Base-by-base conservation (phyloP, 2,888 invertebrate species). In the Drosophila ezoana region DNA sequence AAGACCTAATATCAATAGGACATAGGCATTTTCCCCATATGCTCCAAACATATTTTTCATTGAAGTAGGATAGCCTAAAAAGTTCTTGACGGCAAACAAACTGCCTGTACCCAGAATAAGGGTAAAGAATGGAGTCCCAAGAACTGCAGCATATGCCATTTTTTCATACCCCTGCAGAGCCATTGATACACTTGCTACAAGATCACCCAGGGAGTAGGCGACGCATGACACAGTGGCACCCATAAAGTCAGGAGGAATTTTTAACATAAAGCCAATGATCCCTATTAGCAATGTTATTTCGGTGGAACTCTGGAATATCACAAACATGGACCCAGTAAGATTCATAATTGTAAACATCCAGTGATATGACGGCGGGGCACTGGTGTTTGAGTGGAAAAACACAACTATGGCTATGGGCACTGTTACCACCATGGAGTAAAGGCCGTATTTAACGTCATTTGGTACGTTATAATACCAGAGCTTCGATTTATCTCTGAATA, bases 111-210 rank as follows among this genome's bases (percentile, higher is more conserved):
- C 35, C 10, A 74, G 18, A 2, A 70, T n/a, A 1, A 74, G 4
- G 8, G 38, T 40, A 18, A 77, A 70, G 11, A 79, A 61, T 0
- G 77, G 68, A 4, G 60, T 43, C 0, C 75, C 79, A 11, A 79
- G 51, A 11, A 53, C 33, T 0, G 79, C 75, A 1, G 77, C 77
- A 33, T 54, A 77, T 3, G 76, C 77, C 79, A 77, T 77, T 41
- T 48, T 52, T 4, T 71, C 71, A 14, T 79, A 77, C 6, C 77
- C 77, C 11, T 77, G 75, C 16, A 37, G 0, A 3, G 77, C 75
- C 79, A 77, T 79, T 1, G 57, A 43, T 0, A 49, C 4, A 43
- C 74, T 79, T 1, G 53, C 53, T 5, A 68, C 32, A 9, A 77
- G 23, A 10, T 71, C 62, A 2, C 60, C 53, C 13, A 79, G 13